Evolutionary conservation across 2,888 invertebrate genomes (phyloP).

Genomic region (Plebejus melissa): DNA sequence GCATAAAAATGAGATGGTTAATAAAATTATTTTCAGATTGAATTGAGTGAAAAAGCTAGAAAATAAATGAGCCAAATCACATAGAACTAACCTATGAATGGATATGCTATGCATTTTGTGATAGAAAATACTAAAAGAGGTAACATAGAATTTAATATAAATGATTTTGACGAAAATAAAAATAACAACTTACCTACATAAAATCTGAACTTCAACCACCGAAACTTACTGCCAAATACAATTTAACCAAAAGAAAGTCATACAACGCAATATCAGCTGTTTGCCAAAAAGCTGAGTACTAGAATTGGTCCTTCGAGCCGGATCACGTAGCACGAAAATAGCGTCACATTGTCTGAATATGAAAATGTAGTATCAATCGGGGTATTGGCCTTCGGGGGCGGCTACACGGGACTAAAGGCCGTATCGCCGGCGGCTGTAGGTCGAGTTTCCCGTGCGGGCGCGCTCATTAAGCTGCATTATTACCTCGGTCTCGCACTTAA

Average conservation of each 20-base stretch:
- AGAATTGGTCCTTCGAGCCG: slow-evolving; percentile 3
- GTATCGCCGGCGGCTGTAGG: slow-evolving; percentile 37
- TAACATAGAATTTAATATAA: too few relatives aligned
- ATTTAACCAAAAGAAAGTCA: background rate
- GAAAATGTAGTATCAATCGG: slow-evolving; percentile 3
- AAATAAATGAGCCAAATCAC: too few relatives aligned
- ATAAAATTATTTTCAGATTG: too few relatives aligned
- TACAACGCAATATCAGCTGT: background rate
- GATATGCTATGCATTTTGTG: too few relatives aligned
- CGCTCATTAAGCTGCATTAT: slow-evolving; percentile 65
- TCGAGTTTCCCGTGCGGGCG: slow-evolving; percentile 44
- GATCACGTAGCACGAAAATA: background rate
- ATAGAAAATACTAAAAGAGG: too few relatives aligned
- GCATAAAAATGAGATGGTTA: too few relatives aligned
- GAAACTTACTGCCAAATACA: background rate
- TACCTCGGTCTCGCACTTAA: slow-evolving; percentile 52
- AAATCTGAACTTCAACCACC: background rate
- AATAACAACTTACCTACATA: too few relatives aligned
- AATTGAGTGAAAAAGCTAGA: too few relatives aligned
- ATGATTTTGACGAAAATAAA: too few relatives aligned
- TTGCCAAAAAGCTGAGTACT: background rate
- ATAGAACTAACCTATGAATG: too few relatives aligned
- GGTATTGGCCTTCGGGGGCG: background rate
- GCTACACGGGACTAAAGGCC: background rate
- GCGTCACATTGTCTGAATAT: background rate